These are phyloP conservation scores for Grallaria varia DNA, from an alignment of 2,113 vertebrate genomes.

Conservation along the genomic window DNA sequence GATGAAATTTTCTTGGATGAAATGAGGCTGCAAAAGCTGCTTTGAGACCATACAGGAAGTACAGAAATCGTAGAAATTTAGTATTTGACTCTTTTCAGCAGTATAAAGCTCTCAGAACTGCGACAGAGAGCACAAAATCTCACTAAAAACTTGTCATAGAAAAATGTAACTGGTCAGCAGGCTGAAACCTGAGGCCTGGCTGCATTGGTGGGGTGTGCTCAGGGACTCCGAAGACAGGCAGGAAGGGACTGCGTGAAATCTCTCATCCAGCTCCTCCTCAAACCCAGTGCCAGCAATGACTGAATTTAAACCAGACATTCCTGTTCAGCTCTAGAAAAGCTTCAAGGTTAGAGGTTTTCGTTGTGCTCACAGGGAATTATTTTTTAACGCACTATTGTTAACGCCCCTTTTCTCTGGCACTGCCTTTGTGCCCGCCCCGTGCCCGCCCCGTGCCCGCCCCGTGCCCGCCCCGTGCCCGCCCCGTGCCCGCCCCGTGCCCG, in stretches of 20 bases:
- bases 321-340: not conserved
- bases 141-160: not conserved
- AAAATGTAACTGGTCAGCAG: not conserved
- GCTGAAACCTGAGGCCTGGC: not conserved
- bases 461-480: too few species aligned
- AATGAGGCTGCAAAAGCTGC: not conserved
- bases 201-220: not conserved
- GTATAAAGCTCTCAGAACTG: not conserved
- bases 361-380: not conserved
- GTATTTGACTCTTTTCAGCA: not conserved
- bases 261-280: not conserved
- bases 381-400: not conserved
- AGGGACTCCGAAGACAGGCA: not conserved
- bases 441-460: too few species aligned
- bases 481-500: too few species aligned
- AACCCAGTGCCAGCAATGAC: not conserved
- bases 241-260: accelerated
- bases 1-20: not conserved
- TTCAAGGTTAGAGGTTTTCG: not conserved
- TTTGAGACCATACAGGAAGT: not conserved
- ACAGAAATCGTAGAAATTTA: not conserved
- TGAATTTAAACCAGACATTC: not conserved
- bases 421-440: too few species aligned
- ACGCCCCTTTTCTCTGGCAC: not conserved
- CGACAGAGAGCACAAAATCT: not conserved